Base-by-base conservation (phyloP, 2,888 invertebrate genomes). In the Slavum lentiscoides region DNA sequence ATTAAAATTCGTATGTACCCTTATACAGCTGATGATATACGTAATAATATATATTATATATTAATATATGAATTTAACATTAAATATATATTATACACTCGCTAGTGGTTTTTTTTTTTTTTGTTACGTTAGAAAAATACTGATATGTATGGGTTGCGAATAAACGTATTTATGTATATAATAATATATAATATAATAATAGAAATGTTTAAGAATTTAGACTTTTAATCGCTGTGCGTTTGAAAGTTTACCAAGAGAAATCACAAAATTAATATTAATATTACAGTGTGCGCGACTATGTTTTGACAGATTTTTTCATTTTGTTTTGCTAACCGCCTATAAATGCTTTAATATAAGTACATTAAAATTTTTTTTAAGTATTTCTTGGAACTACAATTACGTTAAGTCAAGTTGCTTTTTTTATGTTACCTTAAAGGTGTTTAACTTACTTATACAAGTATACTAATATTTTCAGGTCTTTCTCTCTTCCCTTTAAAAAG, bases 91-190 rank as follows among this genome's bases (percentile, higher is more conserved):
- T 49, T 49, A 49, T 49, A 49, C 15, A 49, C 49, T 13, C 49
- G 13, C 37, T 66, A 58, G 9, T 66, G 66, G n/a, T n/a, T n/a
- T n/a, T n/a, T 64, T 58, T 72, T 69, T 30, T 30, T 30, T 30
- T 64, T 58, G 66, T 69, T 43, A 37, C 1, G 11, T 70, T 72
- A 72, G 7, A 80, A 80, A 80, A 77, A 77, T 77, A 80, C 72
- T 80, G 80, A 80, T 80, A 80, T 80, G 80, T 80, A 72, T 80
- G 61, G n/a, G 64, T 80, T 80, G 53, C 72, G 39, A 72, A 49
- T 68, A n/a, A 66, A 70, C 55, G 30, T 76, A 77, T 43, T 43
- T 9, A 43, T 7, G 43, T 43, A 43, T 77, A 61, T 43, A 43
- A 43, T 43, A 43, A 43, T 13, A 49, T 49, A 13, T 13, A 49